Evolutionary conservation across 2,113 vertebrate species (phyloP).

Genomic region (Pollachius pollachius): DNA sequence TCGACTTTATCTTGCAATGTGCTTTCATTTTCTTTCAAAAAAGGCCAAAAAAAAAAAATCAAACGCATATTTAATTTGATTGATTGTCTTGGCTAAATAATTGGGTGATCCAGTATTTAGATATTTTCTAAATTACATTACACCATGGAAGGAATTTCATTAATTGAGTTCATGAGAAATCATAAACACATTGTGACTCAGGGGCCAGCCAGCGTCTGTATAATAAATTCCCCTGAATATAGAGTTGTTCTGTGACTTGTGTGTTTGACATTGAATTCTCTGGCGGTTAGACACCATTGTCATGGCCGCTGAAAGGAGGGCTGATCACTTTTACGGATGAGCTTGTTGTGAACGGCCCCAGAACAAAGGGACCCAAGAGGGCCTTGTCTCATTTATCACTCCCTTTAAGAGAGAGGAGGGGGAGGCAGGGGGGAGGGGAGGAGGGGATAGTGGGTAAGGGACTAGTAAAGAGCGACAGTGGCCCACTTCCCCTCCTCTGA

Average conservation of each 20-base stretch:
- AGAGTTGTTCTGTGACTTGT: too few relatives aligned
- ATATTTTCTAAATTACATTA: neutral
- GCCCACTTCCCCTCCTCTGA: conserved; percentile 45
- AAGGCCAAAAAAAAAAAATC: too few relatives aligned
- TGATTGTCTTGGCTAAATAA: too few relatives aligned
- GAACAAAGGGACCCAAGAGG: conserved; percentile 72
- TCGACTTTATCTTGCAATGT: too few relatives aligned
- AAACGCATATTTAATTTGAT: too few relatives aligned
- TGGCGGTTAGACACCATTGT: conserved; percentile 46
- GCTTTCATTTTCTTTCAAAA: too few relatives aligned
- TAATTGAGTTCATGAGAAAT: too few relatives aligned
- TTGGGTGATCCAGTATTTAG: neutral
- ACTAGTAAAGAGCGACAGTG: conserved; percentile 47
- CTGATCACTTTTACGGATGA: conserved; percentile 67
- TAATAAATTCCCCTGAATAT: too few relatives aligned
- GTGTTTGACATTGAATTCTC: conserved; percentile 38
- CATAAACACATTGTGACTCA: too few relatives aligned
- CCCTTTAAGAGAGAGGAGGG: conserved; percentile 50
- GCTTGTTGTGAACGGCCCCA: conserved; percentile 62
- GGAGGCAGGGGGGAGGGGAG: conserved; percentile 27
- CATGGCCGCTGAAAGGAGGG: conserved; percentile 47
- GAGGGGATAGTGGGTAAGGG: conserved; percentile 37
- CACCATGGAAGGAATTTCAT: too few relatives aligned
- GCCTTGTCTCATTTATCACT: conserved; percentile 75
- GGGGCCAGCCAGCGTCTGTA: too few relatives aligned